Evolutionary conservation across 2,797 vertebrate genomes (phyloP), one percentile per base, ranked within the genome.

Genomic region (Limosa lapponica): DNA sequence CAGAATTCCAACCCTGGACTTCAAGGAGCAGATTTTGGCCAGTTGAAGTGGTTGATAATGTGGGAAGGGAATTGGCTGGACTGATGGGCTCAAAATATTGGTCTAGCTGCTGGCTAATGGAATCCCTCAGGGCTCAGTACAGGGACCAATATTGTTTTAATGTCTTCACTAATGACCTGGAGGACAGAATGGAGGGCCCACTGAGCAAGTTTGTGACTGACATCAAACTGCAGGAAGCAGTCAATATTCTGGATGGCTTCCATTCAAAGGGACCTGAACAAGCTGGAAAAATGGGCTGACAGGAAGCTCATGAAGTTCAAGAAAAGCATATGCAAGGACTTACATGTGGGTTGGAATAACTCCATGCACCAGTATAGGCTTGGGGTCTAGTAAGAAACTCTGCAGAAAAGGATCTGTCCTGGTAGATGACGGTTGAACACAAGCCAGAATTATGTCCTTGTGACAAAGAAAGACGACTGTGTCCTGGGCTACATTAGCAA

Each of bases 381-480:
- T 48, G 30, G 12, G 61, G 13, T 25, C 36, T 55, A n/a, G n/a
- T 48, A 59, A 49, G 19, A 10, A 88, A 2, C 25, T 64, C 22
- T 44, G 11, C 23, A 69, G 59, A 58, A 77, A 72, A 87, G 4
- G 16, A 32, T 59, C 16, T 84, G 39, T 1, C n/a, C 23, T 77
- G 39, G 34, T 14, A 59, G 28, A 36, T 2, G 66, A 12, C 6
- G 55, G 6, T 24, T 85, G 75, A 85, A 88, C 12, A 11, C 10
- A 62, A 62, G 27, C 6, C 57, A 74, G n/a, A 61, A 83, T 51
- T 46, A 28, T 12, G 39, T 48, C 11, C 32, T 73, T n/a, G 15
- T 73, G 80, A 36, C 54, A 65, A 82, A 48, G 28, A 5, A 6
- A 8, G 23, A 9, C n/a, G 49, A 12, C 14, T 0, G 0, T 44